Conservation (phyloP, 2,888 invertebrate species). For the Labia minor region DNA sequence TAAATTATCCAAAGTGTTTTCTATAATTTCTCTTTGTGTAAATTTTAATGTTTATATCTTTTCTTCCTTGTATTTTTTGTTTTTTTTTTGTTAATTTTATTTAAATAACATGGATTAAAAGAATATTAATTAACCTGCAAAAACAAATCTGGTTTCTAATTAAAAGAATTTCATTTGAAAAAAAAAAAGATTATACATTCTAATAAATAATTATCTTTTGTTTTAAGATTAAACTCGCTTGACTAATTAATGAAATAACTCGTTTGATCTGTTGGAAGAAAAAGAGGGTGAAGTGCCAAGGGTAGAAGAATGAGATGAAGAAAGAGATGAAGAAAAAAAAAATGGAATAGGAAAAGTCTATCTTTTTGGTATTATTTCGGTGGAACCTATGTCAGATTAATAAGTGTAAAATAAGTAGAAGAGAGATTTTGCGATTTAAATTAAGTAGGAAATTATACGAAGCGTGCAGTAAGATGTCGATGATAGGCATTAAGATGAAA, state of each 20-base stretch:
- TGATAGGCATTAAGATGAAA: not conserved
- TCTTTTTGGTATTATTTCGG: not conserved
- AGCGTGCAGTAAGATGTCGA: not conserved
- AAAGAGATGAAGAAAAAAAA: not conserved
- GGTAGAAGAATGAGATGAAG: not conserved
- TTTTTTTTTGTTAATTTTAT: too few relatives aligned
- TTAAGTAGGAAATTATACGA: slow-evolving; percentile 2
- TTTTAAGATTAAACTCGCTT: not conserved
- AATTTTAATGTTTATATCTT: too few relatives aligned
- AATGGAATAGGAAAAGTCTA: not conserved
- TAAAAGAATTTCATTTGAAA: not conserved
- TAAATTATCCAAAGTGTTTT: too few relatives aligned
- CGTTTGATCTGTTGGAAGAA: not conserved
- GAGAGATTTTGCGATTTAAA: not conserved
- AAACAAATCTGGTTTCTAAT: slow-evolving; percentile 13
- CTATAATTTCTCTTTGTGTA: too few relatives aligned
- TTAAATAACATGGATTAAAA: not conserved
- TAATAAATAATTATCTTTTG: slow-evolving; percentile 14
- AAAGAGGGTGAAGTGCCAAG: not conserved
- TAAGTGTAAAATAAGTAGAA: slow-evolving; percentile 3
- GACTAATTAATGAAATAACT: not conserved
- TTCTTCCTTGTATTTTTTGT: too few relatives aligned
- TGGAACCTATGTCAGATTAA: not conserved
- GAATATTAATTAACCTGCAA: not conserved
- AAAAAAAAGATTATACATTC: slow-evolving; percentile 9